Percentiles rank a stretch among this genome's conserved stretches.
These are phyloP conservation scores for Acanthoscelides obtectus DNA, from an alignment of 2,888 invertebrate genomes.

Conservation along the genomic window DNA sequence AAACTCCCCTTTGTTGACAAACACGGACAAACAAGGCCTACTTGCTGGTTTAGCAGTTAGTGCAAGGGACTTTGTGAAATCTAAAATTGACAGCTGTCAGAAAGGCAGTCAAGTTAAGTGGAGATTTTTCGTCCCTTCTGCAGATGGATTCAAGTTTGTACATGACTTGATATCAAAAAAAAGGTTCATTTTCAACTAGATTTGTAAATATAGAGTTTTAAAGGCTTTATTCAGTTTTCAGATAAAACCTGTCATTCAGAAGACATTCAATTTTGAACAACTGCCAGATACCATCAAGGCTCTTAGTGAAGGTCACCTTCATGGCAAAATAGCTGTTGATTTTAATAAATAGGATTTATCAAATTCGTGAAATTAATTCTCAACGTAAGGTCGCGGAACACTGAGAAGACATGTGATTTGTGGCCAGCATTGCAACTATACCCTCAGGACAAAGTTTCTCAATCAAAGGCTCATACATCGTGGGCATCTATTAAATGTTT, in stretches of 20 bases:
- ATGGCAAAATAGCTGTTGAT: constrained; percentile 74
- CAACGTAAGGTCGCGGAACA: too few species aligned
- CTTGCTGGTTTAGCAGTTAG: constrained; percentile 60
- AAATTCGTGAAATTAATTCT: not conserved
- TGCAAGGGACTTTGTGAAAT: constrained; percentile 51
- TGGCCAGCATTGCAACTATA: too few species aligned
- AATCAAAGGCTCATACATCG: too few species aligned
- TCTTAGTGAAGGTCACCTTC: constrained; percentile 60
- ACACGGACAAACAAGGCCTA: constrained; percentile 73
- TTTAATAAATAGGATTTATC: constrained; percentile 17
- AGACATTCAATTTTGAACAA: constrained; percentile 64
- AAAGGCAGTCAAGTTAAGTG: constrained; percentile 56
- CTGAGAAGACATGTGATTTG: too few species aligned
- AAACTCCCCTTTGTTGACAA: constrained; percentile 73
- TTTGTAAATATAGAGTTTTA: too few species aligned
- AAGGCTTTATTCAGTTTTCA: constrained; percentile 34
- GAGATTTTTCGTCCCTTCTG: constrained; percentile 77
- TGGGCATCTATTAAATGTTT: too few species aligned
- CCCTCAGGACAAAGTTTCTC: too few species aligned
- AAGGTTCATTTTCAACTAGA: too few species aligned
- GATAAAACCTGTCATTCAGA: constrained; percentile 70
- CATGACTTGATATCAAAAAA: constrained; percentile 62
- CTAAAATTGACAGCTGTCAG: constrained; percentile 50
- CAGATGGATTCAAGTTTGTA: constrained; percentile 63
- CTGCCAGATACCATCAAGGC: constrained; percentile 65